Percentiles rank a stretch among this genome's conserved stretches.
Conservation (phyloP, 2,888 invertebrate species). For the Melanotus villosus region DNA sequence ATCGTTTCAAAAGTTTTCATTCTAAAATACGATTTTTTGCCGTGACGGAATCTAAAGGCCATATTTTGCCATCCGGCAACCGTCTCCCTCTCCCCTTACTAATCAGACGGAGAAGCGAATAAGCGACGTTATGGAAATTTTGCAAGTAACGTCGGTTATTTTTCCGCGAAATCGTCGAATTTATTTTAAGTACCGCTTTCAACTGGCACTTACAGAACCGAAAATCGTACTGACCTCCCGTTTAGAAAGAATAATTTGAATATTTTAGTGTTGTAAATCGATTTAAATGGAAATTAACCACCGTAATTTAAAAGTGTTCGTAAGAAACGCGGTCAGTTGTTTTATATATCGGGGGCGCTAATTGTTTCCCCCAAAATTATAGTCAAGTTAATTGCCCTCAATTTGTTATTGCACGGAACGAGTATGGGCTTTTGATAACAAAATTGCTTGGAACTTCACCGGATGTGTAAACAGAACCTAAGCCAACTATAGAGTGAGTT, state of each 20-base stretch:
- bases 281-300: neutral
- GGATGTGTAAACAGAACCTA: no score
- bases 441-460: no score
- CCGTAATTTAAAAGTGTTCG: neutral
- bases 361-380: neutral
- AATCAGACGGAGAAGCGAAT: neutral
- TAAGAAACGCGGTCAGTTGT: neutral
- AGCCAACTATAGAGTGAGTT: no score
- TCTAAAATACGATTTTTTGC: conserved; percentile 26
- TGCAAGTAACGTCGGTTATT: conserved; percentile 1
- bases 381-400: neutral
- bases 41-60: conserved; percentile 9
- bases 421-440: no score
- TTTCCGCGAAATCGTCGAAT: conserved; percentile 9
- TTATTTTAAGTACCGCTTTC: conserved; percentile 16
- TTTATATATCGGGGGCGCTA: no score
- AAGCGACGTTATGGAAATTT: neutral
- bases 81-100: neutral
- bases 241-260: neutral
- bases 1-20: conserved; percentile 32
- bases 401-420: no score
- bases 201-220: conserved; percentile 13
- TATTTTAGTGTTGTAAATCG: conserved; percentile 7
- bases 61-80: conserved; percentile 3
- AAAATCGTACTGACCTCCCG: conserved; percentile 1